phyloP scores from a whole-genome alignment of 2,888 invertebrate genomes.

The Pilophorus perplexus region DNA sequence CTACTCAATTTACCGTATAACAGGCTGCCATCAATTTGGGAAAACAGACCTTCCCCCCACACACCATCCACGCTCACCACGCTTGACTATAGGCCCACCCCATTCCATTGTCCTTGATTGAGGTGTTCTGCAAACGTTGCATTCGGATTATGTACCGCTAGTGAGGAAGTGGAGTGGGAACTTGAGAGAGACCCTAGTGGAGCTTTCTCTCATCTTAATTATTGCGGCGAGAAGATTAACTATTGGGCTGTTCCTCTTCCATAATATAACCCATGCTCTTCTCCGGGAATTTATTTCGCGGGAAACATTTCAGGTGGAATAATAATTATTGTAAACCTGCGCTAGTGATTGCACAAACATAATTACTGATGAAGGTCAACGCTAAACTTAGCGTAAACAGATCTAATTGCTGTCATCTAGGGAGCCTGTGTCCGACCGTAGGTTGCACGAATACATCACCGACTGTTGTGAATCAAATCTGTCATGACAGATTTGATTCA shows the following conservation, averaged over 20 bases:
- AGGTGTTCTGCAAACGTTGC: constrained; percentile 16
- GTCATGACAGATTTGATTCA: too few relatives aligned
- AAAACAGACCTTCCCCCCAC: constrained; percentile 3
- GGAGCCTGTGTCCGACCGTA: too few relatives aligned
- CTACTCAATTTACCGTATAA: neutral
- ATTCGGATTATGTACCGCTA: neutral
- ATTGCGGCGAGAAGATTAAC: constrained; percentile 11
- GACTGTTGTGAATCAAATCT: too few relatives aligned
- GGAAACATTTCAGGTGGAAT: neutral
- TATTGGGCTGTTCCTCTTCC: neutral
- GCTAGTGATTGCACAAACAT: too few relatives aligned
- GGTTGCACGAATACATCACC: too few relatives aligned
- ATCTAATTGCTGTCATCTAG: too few relatives aligned
- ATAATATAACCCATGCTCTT: neutral
- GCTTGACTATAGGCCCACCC: too few relatives aligned
- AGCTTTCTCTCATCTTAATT: constrained; percentile 16
- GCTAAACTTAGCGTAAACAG: too few relatives aligned
- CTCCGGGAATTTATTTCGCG: constrained; percentile 3
- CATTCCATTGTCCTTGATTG: too few relatives aligned
- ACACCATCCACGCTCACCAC: neutral
- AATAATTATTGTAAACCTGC: too few relatives aligned
- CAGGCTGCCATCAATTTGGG: constrained; percentile 8
- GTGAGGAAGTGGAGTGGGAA: neutral
- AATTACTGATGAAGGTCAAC: too few relatives aligned
- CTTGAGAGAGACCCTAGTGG: neutral